These are phyloP conservation scores for Leucoraja ocellata DNA, from an alignment of 2,797 vertebrate species.

Conservation along the genomic window DNA sequence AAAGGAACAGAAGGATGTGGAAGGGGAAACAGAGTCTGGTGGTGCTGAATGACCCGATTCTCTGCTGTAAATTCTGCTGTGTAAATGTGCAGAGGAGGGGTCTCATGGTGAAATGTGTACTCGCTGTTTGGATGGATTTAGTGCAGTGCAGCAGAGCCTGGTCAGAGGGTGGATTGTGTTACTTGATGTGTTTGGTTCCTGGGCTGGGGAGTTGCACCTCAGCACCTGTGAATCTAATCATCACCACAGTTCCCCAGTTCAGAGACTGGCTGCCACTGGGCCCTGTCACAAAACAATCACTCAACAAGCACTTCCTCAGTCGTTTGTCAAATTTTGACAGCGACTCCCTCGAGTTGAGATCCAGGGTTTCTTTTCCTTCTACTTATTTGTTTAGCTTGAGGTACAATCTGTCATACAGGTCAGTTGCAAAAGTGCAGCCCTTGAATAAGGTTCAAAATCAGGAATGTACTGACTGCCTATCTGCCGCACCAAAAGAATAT, in stretches of 20 bases:
- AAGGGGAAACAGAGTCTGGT: too few species aligned
- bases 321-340: conserved; percentile 35
- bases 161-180: neutral
- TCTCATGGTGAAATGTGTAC: neutral
- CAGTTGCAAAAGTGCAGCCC: neutral
- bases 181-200: neutral
- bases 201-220: neutral
- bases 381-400: conserved; percentile 25
- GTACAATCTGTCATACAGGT: conserved; percentile 24
- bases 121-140: too few species aligned
- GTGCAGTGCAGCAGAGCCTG: neutral
- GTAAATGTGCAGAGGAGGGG: neutral
- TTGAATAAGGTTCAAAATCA: conserved; percentile 22
- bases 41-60: neutral
- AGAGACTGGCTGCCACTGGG: conserved; percentile 1
- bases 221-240: conserved; percentile 30
- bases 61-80: neutral
- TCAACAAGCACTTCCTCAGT: conserved; percentile 33
- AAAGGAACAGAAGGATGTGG: neutral
- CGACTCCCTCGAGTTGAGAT: neutral
- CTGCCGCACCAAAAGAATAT: neutral
- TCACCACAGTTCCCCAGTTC: neutral
- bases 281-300: conserved; percentile 29
- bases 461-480: conserved; percentile 19
- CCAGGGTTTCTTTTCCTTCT: neutral